Base-by-base conservation (phyloP, 2,113 vertebrate genomes). In the Hyla sarda region DNA sequence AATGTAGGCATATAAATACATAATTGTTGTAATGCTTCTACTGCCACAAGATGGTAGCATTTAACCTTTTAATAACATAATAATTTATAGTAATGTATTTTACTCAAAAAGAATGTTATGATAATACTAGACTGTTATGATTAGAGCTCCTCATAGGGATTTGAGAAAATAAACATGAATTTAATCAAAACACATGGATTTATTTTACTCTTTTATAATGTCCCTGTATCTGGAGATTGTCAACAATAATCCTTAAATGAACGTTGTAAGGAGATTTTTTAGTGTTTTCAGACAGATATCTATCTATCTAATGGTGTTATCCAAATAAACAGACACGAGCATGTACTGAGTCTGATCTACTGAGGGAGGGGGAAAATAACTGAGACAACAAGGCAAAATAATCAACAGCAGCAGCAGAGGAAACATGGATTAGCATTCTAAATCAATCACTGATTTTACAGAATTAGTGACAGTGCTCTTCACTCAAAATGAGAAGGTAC, bases 41-140 rank as follows among this genome's bases (percentile, higher is more conserved):
- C 17, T 48, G 25, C 83, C 83, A 84, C 83, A 74, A 84, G 83
- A 56, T 84, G 83, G 83, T 84, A 84, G 83, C 56, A 84, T 84
- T 84, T 77, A 75, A 84, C 83, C 77, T 83, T 74, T 83, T 65
- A 76, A 37, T 65, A n/a, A 76, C 30, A 65, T 4, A 76, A 65
- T 75, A 74, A 84, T 58, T 75, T 48, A 84, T 14, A 41, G 71
- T 12, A 84, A 74, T 62, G 23, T 81, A 28, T 65, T 81, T 14
- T 19, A 32, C 30, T 3, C 3, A 32, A 3, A 14, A 52, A 50
- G 28, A 48, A 1, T 52, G 45, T 47, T 11, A 52, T 52, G 16
- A 30, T 34, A 28, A 23, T 45, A 65, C n/a, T n/a, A 50, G 28
- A 48, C 4, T 52, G 45, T 47, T 11, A 52, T 52, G 16, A 30